phyloP scores from a whole-genome alignment of 2,888 invertebrate genomes.

The Eupeodes latifasciatus region DNA sequence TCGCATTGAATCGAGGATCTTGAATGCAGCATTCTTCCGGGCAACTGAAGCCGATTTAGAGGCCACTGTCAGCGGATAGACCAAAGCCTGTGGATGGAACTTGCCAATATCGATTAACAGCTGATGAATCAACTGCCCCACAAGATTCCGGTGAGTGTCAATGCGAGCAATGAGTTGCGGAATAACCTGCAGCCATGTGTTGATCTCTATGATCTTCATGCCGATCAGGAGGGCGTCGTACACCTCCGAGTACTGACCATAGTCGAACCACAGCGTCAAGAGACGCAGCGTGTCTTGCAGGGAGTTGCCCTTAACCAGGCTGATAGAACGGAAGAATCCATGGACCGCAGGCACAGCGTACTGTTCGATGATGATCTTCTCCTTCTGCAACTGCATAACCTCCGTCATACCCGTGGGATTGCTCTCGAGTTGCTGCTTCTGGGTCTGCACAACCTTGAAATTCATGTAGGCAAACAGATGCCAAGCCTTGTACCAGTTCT shows the following conservation, averaged over 20 bases:
- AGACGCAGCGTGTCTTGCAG: conserved; percentile 98
- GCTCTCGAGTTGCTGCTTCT: conserved; percentile 82
- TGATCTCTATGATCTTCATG: conserved; percentile 96
- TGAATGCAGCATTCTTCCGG: conserved; percentile 95
- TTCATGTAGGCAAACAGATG: conserved; percentile 99
- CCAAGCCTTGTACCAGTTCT: conserved; percentile 98
- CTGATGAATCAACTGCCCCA: conserved; percentile 95
- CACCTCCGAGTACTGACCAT: conserved; percentile 96
- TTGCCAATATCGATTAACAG: conserved; percentile 98
- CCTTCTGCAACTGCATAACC: conserved; percentile 80
- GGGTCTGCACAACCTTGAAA: conserved; percentile 91
- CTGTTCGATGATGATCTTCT: conserved; percentile 85
- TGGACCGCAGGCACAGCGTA: conserved; percentile 97
- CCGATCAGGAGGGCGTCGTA: conserved; percentile 97
- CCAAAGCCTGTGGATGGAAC: conserved; percentile 98
- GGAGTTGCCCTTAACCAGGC: conserved; percentile 95
- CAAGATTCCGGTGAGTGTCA: conserved; percentile 95
- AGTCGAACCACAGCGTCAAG: conserved; percentile 98
- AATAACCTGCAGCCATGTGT: conserved; percentile 99
- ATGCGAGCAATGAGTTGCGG: conserved; percentile 99
- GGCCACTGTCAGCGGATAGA: conserved; percentile 98
- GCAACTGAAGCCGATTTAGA: conserved; percentile 95
- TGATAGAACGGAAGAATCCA: conserved; percentile 98
- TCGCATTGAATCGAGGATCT: conserved; percentile 97
- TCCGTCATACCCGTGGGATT: conserved; percentile 78